Evolutionary conservation across 2,888 invertebrate genomes (phyloP), one percentile per base, ranked within the genome.

Genomic region (Drosophila pseudotakahashii): DNA sequence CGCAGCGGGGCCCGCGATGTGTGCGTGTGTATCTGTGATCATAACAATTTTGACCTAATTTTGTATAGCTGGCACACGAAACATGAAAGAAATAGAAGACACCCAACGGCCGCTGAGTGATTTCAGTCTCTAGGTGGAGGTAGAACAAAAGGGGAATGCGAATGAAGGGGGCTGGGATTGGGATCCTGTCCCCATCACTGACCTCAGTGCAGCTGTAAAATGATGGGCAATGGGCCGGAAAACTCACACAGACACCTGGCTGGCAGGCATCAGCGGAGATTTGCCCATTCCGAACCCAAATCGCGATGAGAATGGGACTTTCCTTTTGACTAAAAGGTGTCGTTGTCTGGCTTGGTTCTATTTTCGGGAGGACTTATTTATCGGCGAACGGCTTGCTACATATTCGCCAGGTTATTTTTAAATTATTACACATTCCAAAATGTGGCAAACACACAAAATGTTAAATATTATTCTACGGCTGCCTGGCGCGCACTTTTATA

Each of bases 351-450:
- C 50, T 68, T 66, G 37, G 32, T 23, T 39, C 67, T 85, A 88
- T 86, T 79, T 86, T 72, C 71, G 70, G 70, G 59, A 75, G 47
- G 80, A 73, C 79, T 87, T 84, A 84, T 88, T 84, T 84, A 88
- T 84, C 78, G 74, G 67, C 78, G 72, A 70, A 73, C 48, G 54
- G 85, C 75, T 73, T 54, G 76, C 75, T 75, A 76, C 76, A 81
- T 76, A 85, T 88, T 87, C 78, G 80, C 82, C 76, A 79, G 73
- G 76, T 68, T 85, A 85, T 85, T 87, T 85, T 76, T 91, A 91
- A 90, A 88, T 85, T 89, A 90, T 91, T 90, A 91, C 90, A 91
- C 90, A 91, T 91, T 90, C 91, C 90, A 90, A 88, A 90, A 87
- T 84, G 85, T 83, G 85, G 87, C 82, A 87, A 83, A 79, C 84